Evolutionary conservation across 2,113 vertebrate species (phyloP), one percentile per base, ranked within the genome.

Genomic region (Hystrix brachyura): DNA sequence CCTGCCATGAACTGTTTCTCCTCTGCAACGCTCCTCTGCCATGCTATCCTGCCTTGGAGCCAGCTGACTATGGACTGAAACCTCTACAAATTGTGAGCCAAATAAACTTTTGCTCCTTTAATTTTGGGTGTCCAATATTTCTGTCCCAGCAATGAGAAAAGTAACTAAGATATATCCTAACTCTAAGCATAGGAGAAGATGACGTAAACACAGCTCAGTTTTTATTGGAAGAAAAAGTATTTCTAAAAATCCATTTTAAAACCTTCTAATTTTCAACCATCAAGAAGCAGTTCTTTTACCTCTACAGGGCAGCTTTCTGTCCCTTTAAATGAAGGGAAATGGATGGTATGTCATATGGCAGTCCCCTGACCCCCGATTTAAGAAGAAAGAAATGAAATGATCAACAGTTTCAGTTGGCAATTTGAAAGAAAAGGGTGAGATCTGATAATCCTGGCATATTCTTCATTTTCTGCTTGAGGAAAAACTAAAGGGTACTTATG

Each of bases 401-500:
- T 78, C 72, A 72, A 46, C 59, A 79, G 53, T 90, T 83, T 78
- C 67, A 17, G 34, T 38, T 29, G 57, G 72, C 84, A 90, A 21
- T 92, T 59, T 65, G 91, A 86, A 83, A 46, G 13, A 13, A 94
- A 79, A 94, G 55, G 46, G 69, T 87, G 46, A 95, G 4, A 38
- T 84, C 95, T 92, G 27, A 57, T 89, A 65, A 96, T 87, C 79
- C 90, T 84, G 25, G 27, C 34, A 43, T 78, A 46, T 25, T 84
- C 89, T 88, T 98, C 95, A 94, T 97, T 98, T 98, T 98, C 95
- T 96, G 4, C 96, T 97, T 92, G 69, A 97, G 53, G 10, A 55
- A 53, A 82, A 80, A 96, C 95, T 57, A 89, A 89, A 96, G 67
- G 0, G 7, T 92, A 94, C 97, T 98, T 98, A 72, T 93, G 86